Evolutionary conservation across 1,140 invertebrate genomes (phyloP).

Genomic region (Drosophila virilis): DNA sequence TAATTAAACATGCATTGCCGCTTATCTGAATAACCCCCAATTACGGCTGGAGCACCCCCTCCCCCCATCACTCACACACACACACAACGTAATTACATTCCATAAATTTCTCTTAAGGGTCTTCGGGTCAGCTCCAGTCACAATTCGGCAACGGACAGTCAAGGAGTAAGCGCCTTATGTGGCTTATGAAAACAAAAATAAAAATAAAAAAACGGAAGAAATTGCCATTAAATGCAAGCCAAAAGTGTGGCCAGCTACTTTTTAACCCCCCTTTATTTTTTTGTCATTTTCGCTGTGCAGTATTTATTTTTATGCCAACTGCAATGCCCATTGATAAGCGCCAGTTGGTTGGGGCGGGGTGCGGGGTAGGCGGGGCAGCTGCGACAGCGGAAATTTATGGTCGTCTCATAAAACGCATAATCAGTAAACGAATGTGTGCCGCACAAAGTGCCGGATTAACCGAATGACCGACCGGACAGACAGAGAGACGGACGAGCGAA

Average conservation of each 20-base stretch:
- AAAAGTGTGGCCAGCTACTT: slow-evolving; percentile 24
- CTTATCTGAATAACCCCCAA: slow-evolving; percentile 56
- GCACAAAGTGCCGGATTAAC: slow-evolving; percentile 61
- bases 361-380: slow-evolving; percentile 1
- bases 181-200: slow-evolving; percentile 59
- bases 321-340: slow-evolving; percentile 69
- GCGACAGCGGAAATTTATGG: slow-evolving; percentile 75
- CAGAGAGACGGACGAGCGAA: slow-evolving; percentile 2
- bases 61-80: background rate
- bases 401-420: slow-evolving; percentile 78
- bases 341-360: slow-evolving; percentile 10
- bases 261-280: slow-evolving; percentile 34
- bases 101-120: slow-evolving; percentile 63
- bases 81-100: slow-evolving; percentile 55
- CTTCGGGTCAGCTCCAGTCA: slow-evolving; percentile 3
- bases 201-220: slow-evolving; percentile 32
- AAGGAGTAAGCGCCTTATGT: slow-evolving; percentile 56
- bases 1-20: slow-evolving; percentile 46
- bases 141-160: background rate
- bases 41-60: slow-evolving; percentile 28
- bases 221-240: slow-evolving; percentile 49
- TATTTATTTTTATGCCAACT: slow-evolving; percentile 79
- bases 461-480: slow-evolving; percentile 55
- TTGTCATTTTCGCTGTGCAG: slow-evolving; percentile 54
- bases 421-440: slow-evolving; percentile 75